phyloP scores from a whole-genome alignment of 1,140 invertebrate species.

The Polypedilum vanderplanki region DNA sequence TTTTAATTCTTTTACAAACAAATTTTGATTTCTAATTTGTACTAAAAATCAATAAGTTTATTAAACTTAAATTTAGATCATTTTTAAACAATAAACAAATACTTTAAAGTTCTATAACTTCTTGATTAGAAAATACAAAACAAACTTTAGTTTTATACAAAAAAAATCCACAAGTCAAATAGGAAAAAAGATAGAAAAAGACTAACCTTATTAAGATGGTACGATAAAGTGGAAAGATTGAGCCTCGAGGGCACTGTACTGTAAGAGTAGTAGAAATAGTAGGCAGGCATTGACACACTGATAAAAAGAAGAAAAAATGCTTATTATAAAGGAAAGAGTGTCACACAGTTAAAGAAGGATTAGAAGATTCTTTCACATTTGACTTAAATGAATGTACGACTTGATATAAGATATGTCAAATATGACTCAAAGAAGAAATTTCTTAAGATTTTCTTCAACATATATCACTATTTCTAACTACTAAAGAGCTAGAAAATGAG shows the following conservation, averaged over 20 bases:
- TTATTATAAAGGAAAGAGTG: not conserved
- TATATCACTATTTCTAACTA: no score
- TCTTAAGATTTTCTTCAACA: not conserved
- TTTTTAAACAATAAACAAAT: no score
- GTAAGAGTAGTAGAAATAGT: not conserved
- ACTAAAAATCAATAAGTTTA: no score
- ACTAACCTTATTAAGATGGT: slow-evolving; percentile 9
- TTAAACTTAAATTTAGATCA: no score
- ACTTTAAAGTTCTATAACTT: no score
- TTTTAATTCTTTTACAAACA: no score
- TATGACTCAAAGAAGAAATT: not conserved
- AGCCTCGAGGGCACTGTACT: not conserved
- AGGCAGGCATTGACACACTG: not conserved
- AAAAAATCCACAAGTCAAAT: no score
- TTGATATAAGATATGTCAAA: slow-evolving; percentile 7
- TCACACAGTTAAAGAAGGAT: not conserved
- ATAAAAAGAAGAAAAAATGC: not conserved
- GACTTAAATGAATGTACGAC: slow-evolving; percentile 17
- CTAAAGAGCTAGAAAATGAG: not conserved
- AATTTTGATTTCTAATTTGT: no score
- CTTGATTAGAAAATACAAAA: no score
- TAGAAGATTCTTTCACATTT: not conserved
- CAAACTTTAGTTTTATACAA: no score
- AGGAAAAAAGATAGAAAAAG: no score
- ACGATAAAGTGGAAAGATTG: slow-evolving; percentile 4